These are phyloP conservation scores for Montipora sp. DNA, from an alignment of 64 coral and sea anemone genomes.

Conservation along the genomic window DNA sequence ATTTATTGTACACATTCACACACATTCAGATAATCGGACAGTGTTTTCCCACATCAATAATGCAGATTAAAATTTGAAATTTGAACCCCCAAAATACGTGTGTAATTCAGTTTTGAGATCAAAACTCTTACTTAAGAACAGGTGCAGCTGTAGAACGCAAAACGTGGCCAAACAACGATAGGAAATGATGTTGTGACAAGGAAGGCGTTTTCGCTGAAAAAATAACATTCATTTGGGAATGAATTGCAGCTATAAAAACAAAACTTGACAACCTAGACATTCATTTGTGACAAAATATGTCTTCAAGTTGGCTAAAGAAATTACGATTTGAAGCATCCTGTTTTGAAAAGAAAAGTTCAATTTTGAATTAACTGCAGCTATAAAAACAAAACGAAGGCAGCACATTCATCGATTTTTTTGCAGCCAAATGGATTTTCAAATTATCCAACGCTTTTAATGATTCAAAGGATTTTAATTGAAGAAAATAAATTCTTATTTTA, in stretches of 20 bases:
- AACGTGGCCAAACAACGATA: not conserved
- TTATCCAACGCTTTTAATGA: not conserved
- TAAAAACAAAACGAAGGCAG: not conserved
- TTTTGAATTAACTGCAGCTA: not conserved
- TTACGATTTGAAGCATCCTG: not conserved
- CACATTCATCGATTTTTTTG: not conserved
- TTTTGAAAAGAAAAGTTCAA: not conserved
- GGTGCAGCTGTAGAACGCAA: not conserved
- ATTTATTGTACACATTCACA: not conserved
- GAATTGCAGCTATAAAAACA: not conserved
- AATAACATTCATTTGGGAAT: not conserved
- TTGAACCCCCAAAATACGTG: not conserved
- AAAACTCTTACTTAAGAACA: not conserved
- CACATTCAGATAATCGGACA: not conserved
- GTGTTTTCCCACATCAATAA: not conserved
- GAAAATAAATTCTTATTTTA: not conserved
- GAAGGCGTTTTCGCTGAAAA: not conserved
- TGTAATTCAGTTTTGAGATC: not conserved
- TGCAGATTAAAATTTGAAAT: not conserved
- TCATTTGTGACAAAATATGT: not conserved
- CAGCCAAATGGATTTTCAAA: not conserved
- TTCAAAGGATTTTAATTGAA: not conserved
- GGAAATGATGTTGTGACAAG: not conserved
- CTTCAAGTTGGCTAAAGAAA: not conserved
- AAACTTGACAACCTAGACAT: not conserved